Evolutionary conservation across 2,888 invertebrate species (phyloP).

Genomic region (Clunio marinus): DNA sequence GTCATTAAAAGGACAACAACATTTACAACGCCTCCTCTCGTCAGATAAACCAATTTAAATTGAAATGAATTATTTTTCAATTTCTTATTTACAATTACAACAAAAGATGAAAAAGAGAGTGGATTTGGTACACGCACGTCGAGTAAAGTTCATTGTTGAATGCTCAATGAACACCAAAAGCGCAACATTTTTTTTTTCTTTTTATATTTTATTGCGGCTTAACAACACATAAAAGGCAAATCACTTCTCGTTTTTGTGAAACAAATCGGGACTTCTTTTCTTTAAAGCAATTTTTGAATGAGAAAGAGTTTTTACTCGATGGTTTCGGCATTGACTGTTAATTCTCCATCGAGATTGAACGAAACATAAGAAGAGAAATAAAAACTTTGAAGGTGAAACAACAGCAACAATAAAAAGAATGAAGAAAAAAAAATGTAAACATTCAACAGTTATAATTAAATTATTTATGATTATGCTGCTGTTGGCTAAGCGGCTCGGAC

Average conservation of each 20-base stretch:
- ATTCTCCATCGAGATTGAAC: neutral
- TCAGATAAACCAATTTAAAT: slow-evolving; percentile 6
- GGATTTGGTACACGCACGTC: neutral
- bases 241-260: no score
- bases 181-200: neutral
- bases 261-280: no score
- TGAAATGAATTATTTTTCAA: slow-evolving; percentile 14
- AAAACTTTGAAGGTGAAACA: neutral
- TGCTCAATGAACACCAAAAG: neutral
- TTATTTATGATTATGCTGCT: slow-evolving; percentile 37
- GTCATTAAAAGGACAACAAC: no score
- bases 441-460: slow-evolving; percentile 39
- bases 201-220: no score
- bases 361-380: neutral
- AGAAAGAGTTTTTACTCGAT: neutral
- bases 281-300: neutral
- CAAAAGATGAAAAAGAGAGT: slow-evolving; percentile 23
- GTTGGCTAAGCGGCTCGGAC: slow-evolving; percentile 3
- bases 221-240: no score
- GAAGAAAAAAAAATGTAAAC: slow-evolving; percentile 2
- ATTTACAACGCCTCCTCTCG: neutral
- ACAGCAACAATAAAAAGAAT: neutral
- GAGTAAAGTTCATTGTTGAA: neutral
- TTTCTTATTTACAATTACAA: neutral
- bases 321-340: neutral